These are phyloP conservation scores for Branchellion lobata DNA, from an alignment of 2,888 invertebrate genomes.

Conservation along the genomic window DNA sequence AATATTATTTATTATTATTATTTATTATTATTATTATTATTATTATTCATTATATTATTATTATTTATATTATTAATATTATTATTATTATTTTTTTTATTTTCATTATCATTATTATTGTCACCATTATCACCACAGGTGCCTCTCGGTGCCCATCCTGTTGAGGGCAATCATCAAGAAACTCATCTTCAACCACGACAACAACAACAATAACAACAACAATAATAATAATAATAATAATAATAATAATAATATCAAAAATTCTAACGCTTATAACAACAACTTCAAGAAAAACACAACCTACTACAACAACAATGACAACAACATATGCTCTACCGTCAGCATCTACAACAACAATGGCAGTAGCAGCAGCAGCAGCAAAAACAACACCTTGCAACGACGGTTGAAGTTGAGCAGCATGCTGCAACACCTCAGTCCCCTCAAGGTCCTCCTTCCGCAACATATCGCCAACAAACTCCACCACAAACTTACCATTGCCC, in stretches of 20 bases:
- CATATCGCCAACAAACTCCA: background rate
- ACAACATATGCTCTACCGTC: background rate
- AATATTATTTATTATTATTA: too few relatives aligned
- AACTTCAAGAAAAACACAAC: background rate
- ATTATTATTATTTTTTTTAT: too few relatives aligned
- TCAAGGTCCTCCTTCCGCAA: background rate
- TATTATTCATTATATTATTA: too few relatives aligned
- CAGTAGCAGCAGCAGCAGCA: constrained; percentile 9
- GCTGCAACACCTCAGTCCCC: background rate
- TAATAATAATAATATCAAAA: background rate
- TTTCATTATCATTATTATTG: too few relatives aligned
- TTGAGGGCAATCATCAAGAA: constrained; percentile 35
- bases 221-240: constrained; percentile 15
- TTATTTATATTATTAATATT: too few relatives aligned
- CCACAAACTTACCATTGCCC: background rate
- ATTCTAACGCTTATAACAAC: background rate
- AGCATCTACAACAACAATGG: constrained; percentile 18
- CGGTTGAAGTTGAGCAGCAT: background rate
- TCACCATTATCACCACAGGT: too few relatives aligned
- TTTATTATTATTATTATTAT: too few relatives aligned
- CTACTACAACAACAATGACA: background rate
- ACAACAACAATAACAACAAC: background rate
- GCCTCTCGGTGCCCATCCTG: constrained; percentile 39
- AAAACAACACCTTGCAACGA: constrained; percentile 20
- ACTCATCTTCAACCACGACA: background rate